These are phyloP conservation scores for Lycia hirtaria DNA, from an alignment of 2,888 invertebrate species.

Conservation along the genomic window DNA sequence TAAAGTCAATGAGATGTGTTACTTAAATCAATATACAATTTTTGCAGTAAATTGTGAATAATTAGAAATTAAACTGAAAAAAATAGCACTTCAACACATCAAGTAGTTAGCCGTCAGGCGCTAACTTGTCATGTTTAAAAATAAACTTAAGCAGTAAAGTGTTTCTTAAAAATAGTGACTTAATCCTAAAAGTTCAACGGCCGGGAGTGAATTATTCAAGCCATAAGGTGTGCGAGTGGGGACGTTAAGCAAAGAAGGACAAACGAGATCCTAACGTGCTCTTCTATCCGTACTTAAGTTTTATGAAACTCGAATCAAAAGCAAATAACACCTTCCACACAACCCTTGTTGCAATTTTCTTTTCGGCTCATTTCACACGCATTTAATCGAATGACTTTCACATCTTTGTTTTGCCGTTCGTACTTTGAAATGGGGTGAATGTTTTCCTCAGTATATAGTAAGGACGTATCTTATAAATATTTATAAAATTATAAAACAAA, in stretches of 20 bases:
- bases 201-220: conserved; percentile 21
- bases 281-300: conserved; percentile 43
- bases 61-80: no score
- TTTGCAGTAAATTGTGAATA: no score
- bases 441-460: neutral
- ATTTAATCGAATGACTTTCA: conserved; percentile 58
- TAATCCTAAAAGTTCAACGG: neutral
- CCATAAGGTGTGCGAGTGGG: conserved; percentile 4
- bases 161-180: neutral
- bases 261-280: conserved; percentile 32
- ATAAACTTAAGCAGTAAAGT: no score
- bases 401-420: conserved; percentile 41
- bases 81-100: no score
- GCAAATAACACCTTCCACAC: conserved; percentile 48
- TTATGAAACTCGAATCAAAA: conserved; percentile 46
- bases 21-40: no score
- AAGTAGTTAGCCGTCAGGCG: no score
- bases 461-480: neutral
- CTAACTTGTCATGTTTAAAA: no score
- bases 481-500: no score
- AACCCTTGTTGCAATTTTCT: conserved; percentile 55
- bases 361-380: conserved; percentile 57
- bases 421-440: conserved; percentile 33
- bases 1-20: no score
- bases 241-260: conserved; percentile 30